These are phyloP conservation scores for Drosophila vallismaia DNA, from an alignment of 2,888 invertebrate genomes.

Conservation along the genomic window DNA sequence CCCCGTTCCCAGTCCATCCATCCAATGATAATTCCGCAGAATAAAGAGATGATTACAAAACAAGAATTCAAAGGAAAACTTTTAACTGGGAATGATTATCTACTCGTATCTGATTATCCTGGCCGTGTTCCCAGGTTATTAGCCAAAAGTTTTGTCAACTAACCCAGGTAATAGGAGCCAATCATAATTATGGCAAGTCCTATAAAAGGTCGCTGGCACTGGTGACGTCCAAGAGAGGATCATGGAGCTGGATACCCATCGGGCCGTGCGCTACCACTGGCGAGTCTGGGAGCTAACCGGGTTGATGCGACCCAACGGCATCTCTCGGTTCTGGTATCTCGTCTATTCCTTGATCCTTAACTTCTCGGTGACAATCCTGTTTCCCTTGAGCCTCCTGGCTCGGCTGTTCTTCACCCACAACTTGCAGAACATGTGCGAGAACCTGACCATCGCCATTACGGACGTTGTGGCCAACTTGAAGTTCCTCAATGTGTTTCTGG, in stretches of 20 bases:
- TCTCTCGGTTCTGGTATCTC: conserved; percentile 35
- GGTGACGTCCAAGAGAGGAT: not conserved
- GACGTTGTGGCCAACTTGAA: conserved; percentile 79
- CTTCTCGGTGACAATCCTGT: conserved; percentile 70
- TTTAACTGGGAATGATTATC: conserved; percentile 15
- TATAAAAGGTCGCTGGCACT: not conserved
- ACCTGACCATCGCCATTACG: conserved; percentile 79
- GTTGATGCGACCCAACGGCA: conserved; percentile 53
- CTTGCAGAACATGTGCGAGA: conserved; percentile 76
- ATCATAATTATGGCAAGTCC: not conserved
- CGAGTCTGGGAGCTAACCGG: conserved; percentile 78
- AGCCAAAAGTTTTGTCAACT: conserved; percentile 16
- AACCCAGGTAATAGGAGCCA: not conserved
- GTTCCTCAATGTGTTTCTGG: conserved; percentile 75
- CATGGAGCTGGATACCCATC: conserved; percentile 57
- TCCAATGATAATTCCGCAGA: conserved; percentile 16
- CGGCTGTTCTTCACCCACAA: conserved; percentile 68
- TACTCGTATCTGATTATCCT: not conserved
- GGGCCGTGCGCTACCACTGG: conserved; percentile 80
- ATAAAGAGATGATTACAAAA: conserved; percentile 33
- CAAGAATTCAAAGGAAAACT: not conserved
- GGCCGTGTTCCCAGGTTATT: conserved; percentile 40
- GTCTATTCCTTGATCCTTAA: conserved; percentile 67
- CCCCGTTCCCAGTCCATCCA: not conserved
- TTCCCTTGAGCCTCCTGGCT: conserved; percentile 76